These are phyloP conservation scores for Antheraea yamamai DNA, from an alignment of 2,888 invertebrate genomes.

Conservation along the genomic window DNA sequence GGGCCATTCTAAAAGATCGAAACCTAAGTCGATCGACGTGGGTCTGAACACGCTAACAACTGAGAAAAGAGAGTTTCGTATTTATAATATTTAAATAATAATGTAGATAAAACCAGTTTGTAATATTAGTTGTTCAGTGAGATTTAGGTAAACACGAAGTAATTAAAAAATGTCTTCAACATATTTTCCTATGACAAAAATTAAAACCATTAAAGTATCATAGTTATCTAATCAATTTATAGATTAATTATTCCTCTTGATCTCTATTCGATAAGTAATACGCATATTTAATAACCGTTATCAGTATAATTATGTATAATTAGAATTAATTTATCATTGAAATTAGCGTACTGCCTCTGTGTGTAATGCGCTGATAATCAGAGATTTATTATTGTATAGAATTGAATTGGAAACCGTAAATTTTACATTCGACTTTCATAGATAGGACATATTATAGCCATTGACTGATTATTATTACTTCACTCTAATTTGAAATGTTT, in stretches of 20 bases:
- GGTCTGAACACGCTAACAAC: no score
- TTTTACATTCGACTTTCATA: background rate
- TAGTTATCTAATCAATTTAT: conserved; percentile 15
- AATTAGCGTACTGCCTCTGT: conserved; percentile 3
- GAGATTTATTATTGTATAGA: conserved; percentile 16
- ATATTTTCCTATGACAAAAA: conserved; percentile 3
- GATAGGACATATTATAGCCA: background rate
- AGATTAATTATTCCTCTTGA: background rate
- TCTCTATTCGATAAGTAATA: conserved; percentile 1
- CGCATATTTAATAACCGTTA: conserved; percentile 2
- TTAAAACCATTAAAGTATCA: conserved; percentile 4
- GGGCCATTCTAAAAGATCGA: no score
- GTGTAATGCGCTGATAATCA: conserved; percentile 10
- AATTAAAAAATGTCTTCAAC: background rate
- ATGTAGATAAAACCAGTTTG: background rate
- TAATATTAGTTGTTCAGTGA: background rate
- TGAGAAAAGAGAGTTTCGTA: no score
- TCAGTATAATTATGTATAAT: background rate
- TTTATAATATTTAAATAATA: no score
- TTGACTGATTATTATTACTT: background rate
- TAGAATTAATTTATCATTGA: conserved; percentile 4
- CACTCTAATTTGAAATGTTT: background rate
- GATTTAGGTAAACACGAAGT: background rate
- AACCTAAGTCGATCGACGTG: no score
- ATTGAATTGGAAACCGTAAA: background rate